phyloP scores from a whole-genome alignment of 2,113 vertebrate species.

The Tupaia chinensis region DNA sequence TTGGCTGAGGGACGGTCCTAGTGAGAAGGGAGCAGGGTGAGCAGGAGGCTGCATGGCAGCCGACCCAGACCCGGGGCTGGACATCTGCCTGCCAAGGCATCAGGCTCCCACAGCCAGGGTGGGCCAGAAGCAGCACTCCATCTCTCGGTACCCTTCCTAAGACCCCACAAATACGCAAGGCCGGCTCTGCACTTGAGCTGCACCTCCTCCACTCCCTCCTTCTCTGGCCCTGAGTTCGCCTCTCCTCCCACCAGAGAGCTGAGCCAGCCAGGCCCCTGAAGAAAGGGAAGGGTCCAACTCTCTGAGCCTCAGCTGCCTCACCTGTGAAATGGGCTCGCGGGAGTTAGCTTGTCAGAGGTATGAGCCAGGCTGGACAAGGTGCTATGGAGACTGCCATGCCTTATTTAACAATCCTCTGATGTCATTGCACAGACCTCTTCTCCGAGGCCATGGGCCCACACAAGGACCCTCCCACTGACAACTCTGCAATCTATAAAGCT shows the following conservation, averaged over 20 bases:
- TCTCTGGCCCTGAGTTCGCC: constrained; percentile 28
- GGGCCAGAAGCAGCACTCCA: constrained; percentile 62
- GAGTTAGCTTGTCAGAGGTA: neutral
- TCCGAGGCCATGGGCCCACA: neutral
- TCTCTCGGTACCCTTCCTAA: constrained; percentile 57
- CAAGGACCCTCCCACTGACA: neutral
- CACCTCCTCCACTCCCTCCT: constrained; percentile 51
- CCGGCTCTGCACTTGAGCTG: constrained; percentile 78
- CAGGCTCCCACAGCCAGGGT: constrained; percentile 74
- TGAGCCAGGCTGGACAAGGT: neutral
- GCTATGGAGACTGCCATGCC: neutral
- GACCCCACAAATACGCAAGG: constrained; percentile 31
- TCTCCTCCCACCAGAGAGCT: neutral
- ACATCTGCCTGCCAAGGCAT: constrained; percentile 76
- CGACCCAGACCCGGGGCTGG: neutral
- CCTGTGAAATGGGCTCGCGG: neutral
- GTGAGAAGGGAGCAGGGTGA: neutral
- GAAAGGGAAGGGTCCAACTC: neutral
- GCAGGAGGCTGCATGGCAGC: neutral
- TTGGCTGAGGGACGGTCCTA: neutral
- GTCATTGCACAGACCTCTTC: neutral
- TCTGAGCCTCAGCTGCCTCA: neutral
- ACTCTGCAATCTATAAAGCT: neutral
- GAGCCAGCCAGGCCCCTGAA: neutral
- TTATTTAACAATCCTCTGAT: neutral